A percentile compares a stretch with the other conserved stretches of the same genome.
Conservation (phyloP, 2,888 invertebrate genomes). For the Ormyrus nitidulus region DNA sequence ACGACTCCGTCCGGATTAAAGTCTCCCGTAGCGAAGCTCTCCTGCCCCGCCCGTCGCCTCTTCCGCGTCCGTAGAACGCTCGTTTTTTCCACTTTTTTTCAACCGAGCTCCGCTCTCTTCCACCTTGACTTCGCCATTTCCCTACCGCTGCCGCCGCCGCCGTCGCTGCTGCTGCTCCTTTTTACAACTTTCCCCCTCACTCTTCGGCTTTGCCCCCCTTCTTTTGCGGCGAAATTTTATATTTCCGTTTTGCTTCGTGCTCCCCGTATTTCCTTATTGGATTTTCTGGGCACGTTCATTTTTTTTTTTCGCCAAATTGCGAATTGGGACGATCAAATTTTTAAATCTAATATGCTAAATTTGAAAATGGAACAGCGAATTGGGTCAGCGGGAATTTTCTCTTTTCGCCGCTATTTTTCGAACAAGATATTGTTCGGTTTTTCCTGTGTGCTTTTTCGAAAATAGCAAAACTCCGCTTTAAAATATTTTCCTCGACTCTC, state of each 20-base stretch:
- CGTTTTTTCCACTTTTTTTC: not conserved
- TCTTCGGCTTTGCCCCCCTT: not conserved
- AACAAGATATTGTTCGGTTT: too few species aligned
- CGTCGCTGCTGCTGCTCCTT: not conserved
- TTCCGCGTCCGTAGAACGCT: slow-evolving; percentile 31
- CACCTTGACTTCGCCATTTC: slow-evolving; percentile 10
- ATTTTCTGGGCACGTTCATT: not conserved
- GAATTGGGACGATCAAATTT: slow-evolving; percentile 13
- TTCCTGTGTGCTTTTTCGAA: slow-evolving; percentile 5
- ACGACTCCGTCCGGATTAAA: slow-evolving; percentile 60
- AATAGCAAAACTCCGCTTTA: slow-evolving; percentile 1
- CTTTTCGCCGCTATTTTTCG: too few species aligned
- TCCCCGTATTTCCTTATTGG: slow-evolving; percentile 40
- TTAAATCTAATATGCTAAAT: slow-evolving; percentile 1
- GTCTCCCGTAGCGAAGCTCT: slow-evolving; percentile 53
- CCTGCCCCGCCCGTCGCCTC: slow-evolving; percentile 2
- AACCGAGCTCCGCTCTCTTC: not conserved
- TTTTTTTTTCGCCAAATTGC: not conserved
- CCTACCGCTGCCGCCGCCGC: not conserved
- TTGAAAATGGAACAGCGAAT: not conserved
- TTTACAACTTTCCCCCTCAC: slow-evolving; percentile 2
- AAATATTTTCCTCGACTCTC: not conserved
- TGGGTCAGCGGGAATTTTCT: too few species aligned
- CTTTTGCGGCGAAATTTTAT: slow-evolving; percentile 36
- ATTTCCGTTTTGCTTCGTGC: slow-evolving; percentile 27